Percentiles rank a stretch among this genome's conserved stretches.
Evolutionary conservation across 2,888 invertebrate genomes (phyloP).

Genomic region (Callosobruchus maculatus): DNA sequence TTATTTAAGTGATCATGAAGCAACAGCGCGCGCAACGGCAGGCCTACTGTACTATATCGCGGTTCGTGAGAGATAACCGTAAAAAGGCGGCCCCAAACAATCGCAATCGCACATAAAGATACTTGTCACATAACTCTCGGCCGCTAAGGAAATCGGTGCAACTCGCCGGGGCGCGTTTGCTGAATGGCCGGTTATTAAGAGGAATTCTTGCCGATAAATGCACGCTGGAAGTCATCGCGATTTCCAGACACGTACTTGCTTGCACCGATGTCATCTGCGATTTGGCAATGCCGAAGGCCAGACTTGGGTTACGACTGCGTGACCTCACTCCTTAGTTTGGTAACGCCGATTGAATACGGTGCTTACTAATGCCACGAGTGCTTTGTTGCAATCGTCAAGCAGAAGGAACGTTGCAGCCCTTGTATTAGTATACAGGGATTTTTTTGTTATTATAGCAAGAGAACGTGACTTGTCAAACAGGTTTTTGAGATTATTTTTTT

Average conservation of each 20-base stretch:
- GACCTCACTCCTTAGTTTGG: neutral
- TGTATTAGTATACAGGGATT: no score
- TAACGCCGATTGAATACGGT: neutral
- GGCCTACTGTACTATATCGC: neutral
- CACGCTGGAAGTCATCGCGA: neutral
- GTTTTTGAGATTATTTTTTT: no score
- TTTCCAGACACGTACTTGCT: neutral
- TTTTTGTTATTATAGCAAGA: no score
- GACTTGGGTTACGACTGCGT: neutral
- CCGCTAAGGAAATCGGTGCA: neutral
- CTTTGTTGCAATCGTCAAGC: neutral
- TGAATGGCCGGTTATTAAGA: neutral
- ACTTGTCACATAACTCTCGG: neutral
- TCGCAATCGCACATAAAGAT: neutral
- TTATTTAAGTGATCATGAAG: no score
- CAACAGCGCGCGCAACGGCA: no score
- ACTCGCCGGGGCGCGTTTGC: neutral
- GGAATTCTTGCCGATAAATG: neutral
- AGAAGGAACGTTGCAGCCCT: no score
- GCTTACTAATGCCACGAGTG: neutral
- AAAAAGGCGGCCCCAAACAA: neutral
- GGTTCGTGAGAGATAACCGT: neutral
- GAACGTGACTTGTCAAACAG: no score
- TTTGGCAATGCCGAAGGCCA: neutral
- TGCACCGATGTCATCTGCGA: neutral